Conservation (phyloP, 2,113 vertebrate species). For the Burhinus oedicnemus region DNA sequence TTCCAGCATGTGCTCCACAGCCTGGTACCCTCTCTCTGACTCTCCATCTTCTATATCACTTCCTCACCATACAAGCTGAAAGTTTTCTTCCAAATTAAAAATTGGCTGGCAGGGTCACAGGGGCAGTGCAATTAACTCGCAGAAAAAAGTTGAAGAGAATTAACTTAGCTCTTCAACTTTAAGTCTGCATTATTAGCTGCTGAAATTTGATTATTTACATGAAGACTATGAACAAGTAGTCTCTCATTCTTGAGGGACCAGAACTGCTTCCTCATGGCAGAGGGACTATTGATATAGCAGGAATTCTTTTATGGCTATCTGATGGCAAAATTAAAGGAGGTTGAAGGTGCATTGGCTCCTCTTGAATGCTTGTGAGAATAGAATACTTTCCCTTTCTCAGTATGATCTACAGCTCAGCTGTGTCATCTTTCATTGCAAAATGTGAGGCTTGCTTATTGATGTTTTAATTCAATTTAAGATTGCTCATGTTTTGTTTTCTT, state of each 20-base stretch:
- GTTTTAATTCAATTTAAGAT: not conserved
- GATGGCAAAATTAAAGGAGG: not conserved
- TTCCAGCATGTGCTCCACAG: not conserved
- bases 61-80: not conserved
- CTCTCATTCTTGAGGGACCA: not conserved
- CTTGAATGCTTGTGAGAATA: not conserved
- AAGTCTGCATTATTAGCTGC: not conserved
- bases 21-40: not conserved
- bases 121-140: not conserved
- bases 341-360: not conserved
- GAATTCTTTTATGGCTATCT: not conserved
- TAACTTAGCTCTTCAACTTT: not conserved
- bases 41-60: accelerated
- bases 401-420: not conserved
- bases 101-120: not conserved
- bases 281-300: not conserved
- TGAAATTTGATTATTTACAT: not conserved
- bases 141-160: not conserved
- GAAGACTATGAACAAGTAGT: not conserved
- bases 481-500: not conserved
- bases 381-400: not conserved
- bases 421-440: not conserved
- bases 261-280: not conserved
- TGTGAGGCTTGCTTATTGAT: not conserved
- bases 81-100: not conserved